Evolutionary conservation across 1,140 invertebrate genomes (phyloP).

Genomic region (Danaus melanippus): DNA sequence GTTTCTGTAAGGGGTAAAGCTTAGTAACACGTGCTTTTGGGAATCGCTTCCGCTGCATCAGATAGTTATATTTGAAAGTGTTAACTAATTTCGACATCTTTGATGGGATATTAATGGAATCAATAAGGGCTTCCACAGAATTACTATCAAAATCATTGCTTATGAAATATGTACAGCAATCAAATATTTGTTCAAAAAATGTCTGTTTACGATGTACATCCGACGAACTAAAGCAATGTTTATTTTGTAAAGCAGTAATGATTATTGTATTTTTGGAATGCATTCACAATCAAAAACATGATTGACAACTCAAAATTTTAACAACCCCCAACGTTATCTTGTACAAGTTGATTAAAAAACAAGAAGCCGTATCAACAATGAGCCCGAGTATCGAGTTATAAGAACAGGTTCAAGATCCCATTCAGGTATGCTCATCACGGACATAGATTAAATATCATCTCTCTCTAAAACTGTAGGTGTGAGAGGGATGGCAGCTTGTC

Average conservation of each 20-base stretch:
- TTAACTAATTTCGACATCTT: conserved; percentile 53
- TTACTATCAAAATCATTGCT: conserved; percentile 12
- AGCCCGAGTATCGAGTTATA: conserved; percentile 15
- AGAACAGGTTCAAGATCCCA: conserved; percentile 24
- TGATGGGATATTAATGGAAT: conserved; percentile 46
- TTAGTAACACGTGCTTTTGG: conserved; percentile 36
- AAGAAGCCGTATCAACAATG: conserved; percentile 22
- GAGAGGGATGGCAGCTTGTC: conserved; percentile 16
- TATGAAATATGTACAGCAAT: conserved; percentile 3
- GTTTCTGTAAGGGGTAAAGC: conserved; percentile 19
- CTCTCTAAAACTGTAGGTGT: conserved; percentile 8
- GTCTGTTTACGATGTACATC: no score
- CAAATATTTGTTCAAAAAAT: background rate
- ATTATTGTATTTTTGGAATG: no score
- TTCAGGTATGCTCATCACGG: conserved; percentile 27
- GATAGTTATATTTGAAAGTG: conserved; percentile 42
- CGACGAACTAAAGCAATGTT: no score
- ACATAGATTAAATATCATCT: conserved; percentile 16
- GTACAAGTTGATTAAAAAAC: conserved; percentile 4
- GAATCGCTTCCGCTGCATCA: conserved; percentile 53
- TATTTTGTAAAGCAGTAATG: no score
- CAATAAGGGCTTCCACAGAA: conserved; percentile 28
- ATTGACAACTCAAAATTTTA: conserved; percentile 1
- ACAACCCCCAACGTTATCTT: background rate
- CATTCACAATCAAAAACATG: no score